Evolutionary conservation across 2,797 vertebrate genomes (phyloP), one percentile per base, ranked within the genome.

Genomic region (Vultur gryphus): DNA sequence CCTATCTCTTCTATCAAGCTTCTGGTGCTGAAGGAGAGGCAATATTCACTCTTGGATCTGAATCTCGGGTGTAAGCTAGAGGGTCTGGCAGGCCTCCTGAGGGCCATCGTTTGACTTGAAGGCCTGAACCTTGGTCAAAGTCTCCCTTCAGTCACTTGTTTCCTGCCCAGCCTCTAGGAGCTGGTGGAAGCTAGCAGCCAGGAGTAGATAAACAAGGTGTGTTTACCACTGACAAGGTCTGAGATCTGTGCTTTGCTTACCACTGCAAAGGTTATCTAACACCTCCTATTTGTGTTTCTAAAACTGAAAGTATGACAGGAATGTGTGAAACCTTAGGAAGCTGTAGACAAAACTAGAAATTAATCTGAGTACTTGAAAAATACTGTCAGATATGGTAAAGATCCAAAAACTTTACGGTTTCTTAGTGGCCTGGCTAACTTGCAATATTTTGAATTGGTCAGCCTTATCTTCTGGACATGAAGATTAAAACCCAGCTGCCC

Each of bases 281-380:
- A 28, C 46, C 64, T 76, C 58, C 44, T 77, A 2, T 91, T 80
- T 91, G 37, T 66, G 55, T 91, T 92, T 78, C 61, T 91, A 37
- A 93, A 96, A 93, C 72, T 6, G 76, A 95, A 96, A 93, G 76
- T 57, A 55, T 52, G 62, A 51, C 11, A 37, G 33, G 67, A 87
- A 90, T 78, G 71, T 57, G 55, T 67, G 90, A 87, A 73, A 75
- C 75, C 46, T 79, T 80, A 28, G 62, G 35, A 72, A 77, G 55
- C 55, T 87, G 44, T 72, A 94, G 84, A 62, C 81, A 92, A 95
- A 94, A 90, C 75, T 54, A 72, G 64, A 87, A 83, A 54, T 69
- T 69, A 78, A 86, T 96, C 86, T 9, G 31, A 87, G 64, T 23
- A 35, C 57, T 89, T 61, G 15, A 44, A 80, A 89, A 87, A 77